These are phyloP conservation scores for Luehdorfia chinensis DNA, from an alignment of 1,140 invertebrate species.

Conservation along the genomic window DNA sequence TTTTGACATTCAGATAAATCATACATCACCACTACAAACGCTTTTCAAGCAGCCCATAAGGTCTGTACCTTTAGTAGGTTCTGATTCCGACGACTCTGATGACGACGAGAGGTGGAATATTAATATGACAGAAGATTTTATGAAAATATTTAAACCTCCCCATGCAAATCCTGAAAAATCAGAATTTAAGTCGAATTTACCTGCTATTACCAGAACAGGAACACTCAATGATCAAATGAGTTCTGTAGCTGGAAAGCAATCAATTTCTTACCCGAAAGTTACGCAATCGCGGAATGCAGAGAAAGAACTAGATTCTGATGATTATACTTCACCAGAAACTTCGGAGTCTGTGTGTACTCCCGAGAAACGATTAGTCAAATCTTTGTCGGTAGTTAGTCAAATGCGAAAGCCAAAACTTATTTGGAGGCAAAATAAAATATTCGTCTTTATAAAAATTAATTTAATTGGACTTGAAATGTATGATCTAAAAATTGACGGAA, in stretches of 20 bases:
- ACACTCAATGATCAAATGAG: neutral
- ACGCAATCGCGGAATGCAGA: neutral
- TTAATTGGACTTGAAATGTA: slow-evolving; percentile 49
- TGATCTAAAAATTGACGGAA: slow-evolving; percentile 37
- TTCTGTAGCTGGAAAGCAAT: neutral
- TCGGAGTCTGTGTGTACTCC: slow-evolving; percentile 10
- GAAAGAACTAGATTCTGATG: slow-evolving; percentile 47
- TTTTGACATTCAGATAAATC: neutral
- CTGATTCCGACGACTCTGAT: slow-evolving; percentile 38
- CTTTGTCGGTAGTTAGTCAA: slow-evolving; percentile 14
- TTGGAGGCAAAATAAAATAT: slow-evolving; percentile 50
- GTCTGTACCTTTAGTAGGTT: slow-evolving; percentile 36
- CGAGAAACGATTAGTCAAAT: slow-evolving; percentile 8
- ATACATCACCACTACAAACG: slow-evolving; percentile 2
- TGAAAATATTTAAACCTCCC: slow-evolving; percentile 20
- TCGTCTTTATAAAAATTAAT: slow-evolving; percentile 49
- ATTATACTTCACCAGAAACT: slow-evolving; percentile 35
- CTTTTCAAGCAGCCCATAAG: slow-evolving; percentile 25
- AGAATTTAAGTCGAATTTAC: slow-evolving; percentile 9
- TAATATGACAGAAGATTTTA: slow-evolving; percentile 24
- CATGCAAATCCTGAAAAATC: too few species aligned
- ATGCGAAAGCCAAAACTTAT: slow-evolving; percentile 43
- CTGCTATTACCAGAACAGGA: slow-evolving; percentile 13
- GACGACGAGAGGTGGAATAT: slow-evolving; percentile 40
- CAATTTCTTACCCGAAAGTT: slow-evolving; percentile 12